These are phyloP conservation scores for Mastigias papua DNA, from an alignment of 30 jellyfish, hydroid and myxozoan species.

Conservation along the genomic window DNA sequence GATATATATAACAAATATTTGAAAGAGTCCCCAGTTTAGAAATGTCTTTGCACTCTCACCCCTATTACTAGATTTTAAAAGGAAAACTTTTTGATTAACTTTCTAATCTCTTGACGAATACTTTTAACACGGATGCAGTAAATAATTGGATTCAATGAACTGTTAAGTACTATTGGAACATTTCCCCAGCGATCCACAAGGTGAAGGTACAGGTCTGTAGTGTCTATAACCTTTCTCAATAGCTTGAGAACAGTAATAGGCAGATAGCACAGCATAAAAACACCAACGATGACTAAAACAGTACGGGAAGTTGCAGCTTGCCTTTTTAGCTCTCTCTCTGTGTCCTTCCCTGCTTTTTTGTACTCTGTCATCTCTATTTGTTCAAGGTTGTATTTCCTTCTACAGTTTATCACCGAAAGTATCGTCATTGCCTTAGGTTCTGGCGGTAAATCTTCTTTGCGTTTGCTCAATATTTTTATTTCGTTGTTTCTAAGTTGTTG, in stretches of 20 bases:
- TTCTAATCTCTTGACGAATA: constrained; percentile 11
- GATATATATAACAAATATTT: too few species aligned
- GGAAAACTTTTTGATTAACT: background rate
- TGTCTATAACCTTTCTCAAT: background rate
- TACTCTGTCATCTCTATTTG: background rate
- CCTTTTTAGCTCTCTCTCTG: background rate
- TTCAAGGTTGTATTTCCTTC: background rate
- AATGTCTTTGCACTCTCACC: too few species aligned
- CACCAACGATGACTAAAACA: constrained; percentile 8
- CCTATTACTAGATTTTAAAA: too few species aligned
- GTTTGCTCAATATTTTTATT: background rate
- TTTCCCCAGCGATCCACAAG: constrained; percentile 18
- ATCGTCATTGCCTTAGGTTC: background rate
- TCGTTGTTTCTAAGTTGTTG: background rate
- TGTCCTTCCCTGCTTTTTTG: background rate
- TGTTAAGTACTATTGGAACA: constrained; percentile 12
- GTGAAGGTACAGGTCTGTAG: background rate
- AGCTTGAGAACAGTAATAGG: constrained; percentile 20
- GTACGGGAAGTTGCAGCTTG: constrained; percentile 19
- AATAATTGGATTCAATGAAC: constrained; percentile 51
- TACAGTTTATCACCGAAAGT: background rate
- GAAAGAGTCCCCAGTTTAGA: too few species aligned
- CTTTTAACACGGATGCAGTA: constrained; percentile 36
- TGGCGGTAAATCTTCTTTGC: background rate
- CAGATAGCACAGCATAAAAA: constrained; percentile 25